These are phyloP conservation scores for Tipula vernalis DNA, from an alignment of 2,888 invertebrate genomes.

Conservation along the genomic window DNA sequence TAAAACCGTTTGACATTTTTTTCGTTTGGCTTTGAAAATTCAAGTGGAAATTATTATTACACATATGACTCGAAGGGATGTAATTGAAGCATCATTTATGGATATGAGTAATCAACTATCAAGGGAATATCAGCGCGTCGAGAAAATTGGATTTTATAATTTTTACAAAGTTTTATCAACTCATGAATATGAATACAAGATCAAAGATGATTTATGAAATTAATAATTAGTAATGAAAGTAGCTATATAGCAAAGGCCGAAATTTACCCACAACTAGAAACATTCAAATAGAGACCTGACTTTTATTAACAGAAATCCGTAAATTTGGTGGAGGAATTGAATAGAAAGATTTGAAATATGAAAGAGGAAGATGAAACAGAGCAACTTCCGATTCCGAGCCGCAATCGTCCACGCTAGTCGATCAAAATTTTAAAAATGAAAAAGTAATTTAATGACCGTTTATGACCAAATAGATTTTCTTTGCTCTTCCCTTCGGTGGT, in stretches of 20 bases:
- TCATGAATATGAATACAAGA: not conserved
- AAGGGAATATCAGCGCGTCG: not conserved
- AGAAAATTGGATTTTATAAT: not conserved
- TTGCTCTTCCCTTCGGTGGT: too few species aligned
- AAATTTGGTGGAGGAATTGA: too few species aligned
- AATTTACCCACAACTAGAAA: too few species aligned
- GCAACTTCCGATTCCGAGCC: too few species aligned
- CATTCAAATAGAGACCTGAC: too few species aligned
- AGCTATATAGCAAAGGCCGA: not conserved
- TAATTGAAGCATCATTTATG: not conserved
- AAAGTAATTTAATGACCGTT: too few species aligned
- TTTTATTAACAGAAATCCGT: too few species aligned
- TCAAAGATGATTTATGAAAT: not conserved
- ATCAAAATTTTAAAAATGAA: too few species aligned
- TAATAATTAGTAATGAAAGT: not conserved
- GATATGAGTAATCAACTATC: not conserved
- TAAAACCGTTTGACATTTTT: not conserved
- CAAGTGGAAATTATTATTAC: not conserved
- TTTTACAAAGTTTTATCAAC: not conserved
- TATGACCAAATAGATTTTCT: too few species aligned
- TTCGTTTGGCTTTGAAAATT: not conserved
- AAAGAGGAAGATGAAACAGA: too few species aligned
- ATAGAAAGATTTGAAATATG: too few species aligned
- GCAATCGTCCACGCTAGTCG: too few species aligned
- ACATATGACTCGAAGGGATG: not conserved